Conservation (phyloP, 1,140 invertebrate species). For the Heliconius congener region DNA sequence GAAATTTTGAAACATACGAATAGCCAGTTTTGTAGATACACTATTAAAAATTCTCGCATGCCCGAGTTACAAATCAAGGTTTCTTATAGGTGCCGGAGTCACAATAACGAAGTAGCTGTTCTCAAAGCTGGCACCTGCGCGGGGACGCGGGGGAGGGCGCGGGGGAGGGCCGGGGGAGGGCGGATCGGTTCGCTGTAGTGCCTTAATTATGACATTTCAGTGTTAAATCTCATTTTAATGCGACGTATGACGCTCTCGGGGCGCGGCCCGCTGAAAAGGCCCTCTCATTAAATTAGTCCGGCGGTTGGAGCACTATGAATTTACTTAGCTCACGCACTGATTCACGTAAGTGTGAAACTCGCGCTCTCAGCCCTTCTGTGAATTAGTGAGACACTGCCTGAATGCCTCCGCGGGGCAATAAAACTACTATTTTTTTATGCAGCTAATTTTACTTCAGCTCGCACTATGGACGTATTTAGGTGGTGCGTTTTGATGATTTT, state of each 20-base stretch:
- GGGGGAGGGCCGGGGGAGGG: slow-evolving; percentile 31
- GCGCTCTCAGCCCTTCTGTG: slow-evolving; percentile 70
- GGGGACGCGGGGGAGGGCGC: slow-evolving; percentile 8
- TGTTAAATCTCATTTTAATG: slow-evolving; percentile 74
- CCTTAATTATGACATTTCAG: slow-evolving; percentile 75
- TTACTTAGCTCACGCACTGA: slow-evolving; percentile 73
- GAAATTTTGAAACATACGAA: slow-evolving; percentile 1
- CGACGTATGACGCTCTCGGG: slow-evolving; percentile 59
- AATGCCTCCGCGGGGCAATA: slow-evolving; percentile 72
- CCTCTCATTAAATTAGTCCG: slow-evolving; percentile 78
- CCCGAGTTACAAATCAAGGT: slow-evolving; percentile 40
- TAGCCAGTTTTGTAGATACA: neutral
- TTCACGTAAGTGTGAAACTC: slow-evolving; percentile 75
- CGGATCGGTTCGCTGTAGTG: slow-evolving; percentile 53
- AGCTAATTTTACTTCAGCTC: slow-evolving; percentile 57
- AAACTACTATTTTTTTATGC: slow-evolving; percentile 58
- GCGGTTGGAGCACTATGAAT: slow-evolving; percentile 74
- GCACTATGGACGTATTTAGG: slow-evolving; percentile 36
- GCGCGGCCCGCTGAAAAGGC: slow-evolving; percentile 64
- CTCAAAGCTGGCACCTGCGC: slow-evolving; percentile 48
- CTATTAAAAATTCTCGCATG: slow-evolving; percentile 45
- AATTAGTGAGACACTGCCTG: slow-evolving; percentile 73
- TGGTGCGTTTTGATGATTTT: slow-evolving; percentile 30
- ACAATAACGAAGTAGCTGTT: slow-evolving; percentile 58
- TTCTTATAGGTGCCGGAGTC: slow-evolving; percentile 50